Base-by-base conservation (phyloP, 2,888 invertebrate species). In the Zaprionus lineosus region DNA sequence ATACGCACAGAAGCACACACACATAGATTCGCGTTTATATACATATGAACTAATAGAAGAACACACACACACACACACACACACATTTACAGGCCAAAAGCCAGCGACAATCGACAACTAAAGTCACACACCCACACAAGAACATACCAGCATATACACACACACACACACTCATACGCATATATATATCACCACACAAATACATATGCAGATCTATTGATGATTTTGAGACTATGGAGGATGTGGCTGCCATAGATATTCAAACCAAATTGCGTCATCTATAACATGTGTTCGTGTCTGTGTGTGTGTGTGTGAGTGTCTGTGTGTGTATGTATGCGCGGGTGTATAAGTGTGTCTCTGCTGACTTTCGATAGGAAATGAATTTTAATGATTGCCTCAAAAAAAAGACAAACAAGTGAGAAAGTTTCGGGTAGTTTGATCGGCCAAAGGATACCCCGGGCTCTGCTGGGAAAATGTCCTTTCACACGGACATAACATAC, bases 241-340 rank as follows among this genome's bases (percentile, higher is more conserved):
- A 64, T 53, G 60, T 55, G 59, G 48, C 47, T 52, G 66, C 67
- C 48, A 70, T 73, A 68, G 79, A 79, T 79, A 78, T 79, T 78
- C 79, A 83, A 79, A 79, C 79, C 74, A 79, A 83, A 79, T 79
- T 79, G 76, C 79, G 79, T 79, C 83, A 83, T 74, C 82, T 69
- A 81, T 77, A 81, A 70, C 67, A 61, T 40, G 62, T 34, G 33
- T 57, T 19, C n/a, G 37, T 47, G 28, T 34, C 18, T 28, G 14
- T 50, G 19, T 47, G 12, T 46, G 36, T 24, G 1, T 63, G 14
- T 51, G 14, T 43, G 19, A 56, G 40, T 47, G 21, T 48, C 34
- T 31, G 33, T 41, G 39, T 50, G 43, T 58, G 53, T 37, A 36
- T 36, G 26, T 47, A n/a, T n/a, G n/a, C n/a, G n/a, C n/a, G n/a